Conservation (phyloP, 2,888 invertebrate species). For the Abrostola tripartita region DNA sequence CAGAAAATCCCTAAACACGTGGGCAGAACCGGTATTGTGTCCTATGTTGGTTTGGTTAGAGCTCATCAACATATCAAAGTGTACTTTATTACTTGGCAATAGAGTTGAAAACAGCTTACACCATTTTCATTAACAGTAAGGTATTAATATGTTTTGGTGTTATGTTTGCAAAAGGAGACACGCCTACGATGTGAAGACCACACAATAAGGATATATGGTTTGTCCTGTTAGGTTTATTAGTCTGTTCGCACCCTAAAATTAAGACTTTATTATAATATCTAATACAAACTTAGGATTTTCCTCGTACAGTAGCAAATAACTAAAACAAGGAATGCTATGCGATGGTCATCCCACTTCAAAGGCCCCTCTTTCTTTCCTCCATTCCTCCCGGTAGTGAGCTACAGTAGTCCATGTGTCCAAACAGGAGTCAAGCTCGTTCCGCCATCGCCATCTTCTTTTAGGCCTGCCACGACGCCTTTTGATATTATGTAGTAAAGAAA, state of each 20-base stretch:
- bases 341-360: too few species aligned
- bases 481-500: too few species aligned
- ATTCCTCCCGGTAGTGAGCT: too few species aligned
- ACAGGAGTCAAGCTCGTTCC: too few species aligned
- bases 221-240: conserved; percentile 40
- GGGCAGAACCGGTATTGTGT: conserved; percentile 69
- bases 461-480: too few species aligned
- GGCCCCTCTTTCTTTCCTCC: too few species aligned
- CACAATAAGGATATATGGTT: conserved; percentile 53
- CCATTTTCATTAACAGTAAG: conserved; percentile 31
- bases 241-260: neutral
- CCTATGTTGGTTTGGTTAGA: conserved; percentile 48
- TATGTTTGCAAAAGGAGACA: conserved; percentile 41
- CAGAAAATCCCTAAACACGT: conserved; percentile 64
- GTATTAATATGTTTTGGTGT: conserved; percentile 37
- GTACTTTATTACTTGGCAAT: conserved; percentile 15
- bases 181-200: conserved; percentile 46
- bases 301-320: too few species aligned
- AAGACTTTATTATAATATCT: neutral
- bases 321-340: too few species aligned
- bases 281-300: neutral
- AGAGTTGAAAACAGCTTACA: conserved; percentile 19
- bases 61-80: conserved; percentile 22
- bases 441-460: too few species aligned
- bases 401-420: too few species aligned